Conservation (phyloP, 2,888 invertebrate genomes). For the Gnatocerus cornutus region DNA sequence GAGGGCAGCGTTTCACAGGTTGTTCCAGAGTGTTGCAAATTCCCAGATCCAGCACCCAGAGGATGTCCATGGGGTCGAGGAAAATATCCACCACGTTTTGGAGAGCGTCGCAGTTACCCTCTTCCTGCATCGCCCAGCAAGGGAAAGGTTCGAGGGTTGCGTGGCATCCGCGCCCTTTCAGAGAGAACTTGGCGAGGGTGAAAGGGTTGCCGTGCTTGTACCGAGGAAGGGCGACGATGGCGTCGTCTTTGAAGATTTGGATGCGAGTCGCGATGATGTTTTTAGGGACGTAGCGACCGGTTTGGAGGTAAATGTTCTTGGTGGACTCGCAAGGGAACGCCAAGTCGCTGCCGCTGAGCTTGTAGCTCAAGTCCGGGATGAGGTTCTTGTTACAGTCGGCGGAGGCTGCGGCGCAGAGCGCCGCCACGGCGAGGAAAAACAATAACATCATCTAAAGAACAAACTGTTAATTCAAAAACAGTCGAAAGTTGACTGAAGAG, state of each 20-base stretch:
- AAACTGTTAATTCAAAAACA: too few species aligned
- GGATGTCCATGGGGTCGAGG: slow-evolving; percentile 74
- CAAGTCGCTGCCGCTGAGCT: slow-evolving; percentile 64
- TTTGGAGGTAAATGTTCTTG: slow-evolving; percentile 74
- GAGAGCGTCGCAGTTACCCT: slow-evolving; percentile 79
- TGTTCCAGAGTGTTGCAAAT: slow-evolving; percentile 76
- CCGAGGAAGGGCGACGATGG: slow-evolving; percentile 76
- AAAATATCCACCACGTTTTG: slow-evolving; percentile 82
- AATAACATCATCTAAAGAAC: slow-evolving; percentile 1
- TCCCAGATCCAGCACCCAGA: slow-evolving; percentile 78
- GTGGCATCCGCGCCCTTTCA: slow-evolving; percentile 72
- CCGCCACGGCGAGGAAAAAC: slow-evolving; percentile 48
- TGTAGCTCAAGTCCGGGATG: slow-evolving; percentile 64
- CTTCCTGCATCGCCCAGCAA: slow-evolving; percentile 81
- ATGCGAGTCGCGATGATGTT: slow-evolving; percentile 77
- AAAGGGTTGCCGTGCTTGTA: slow-evolving; percentile 77
- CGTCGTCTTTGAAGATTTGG: slow-evolving; percentile 75
- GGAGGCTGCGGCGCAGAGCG: slow-evolving; percentile 47
- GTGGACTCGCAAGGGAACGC: slow-evolving; percentile 69
- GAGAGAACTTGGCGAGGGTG: slow-evolving; percentile 75
- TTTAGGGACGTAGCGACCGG: slow-evolving; percentile 75
- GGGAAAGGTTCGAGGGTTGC: slow-evolving; percentile 77
- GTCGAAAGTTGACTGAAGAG: background rate
- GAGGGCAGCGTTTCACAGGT: slow-evolving; percentile 75
- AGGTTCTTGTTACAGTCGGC: slow-evolving; percentile 57